These are phyloP conservation scores for Plectus sambesii DNA, from an alignment of 1,140 invertebrate genomes.

Conservation along the genomic window DNA sequence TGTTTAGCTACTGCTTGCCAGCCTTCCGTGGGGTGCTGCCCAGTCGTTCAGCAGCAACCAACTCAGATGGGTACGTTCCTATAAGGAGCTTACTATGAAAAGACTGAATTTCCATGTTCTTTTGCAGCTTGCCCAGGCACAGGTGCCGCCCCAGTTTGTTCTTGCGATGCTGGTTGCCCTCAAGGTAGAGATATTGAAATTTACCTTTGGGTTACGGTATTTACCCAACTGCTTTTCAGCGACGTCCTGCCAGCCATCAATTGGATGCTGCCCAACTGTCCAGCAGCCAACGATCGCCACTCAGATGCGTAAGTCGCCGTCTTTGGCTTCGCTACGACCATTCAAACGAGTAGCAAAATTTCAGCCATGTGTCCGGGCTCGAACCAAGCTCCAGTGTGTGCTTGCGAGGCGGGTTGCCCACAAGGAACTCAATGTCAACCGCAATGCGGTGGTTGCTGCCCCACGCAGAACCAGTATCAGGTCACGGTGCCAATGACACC, in stretches of 20 bases:
- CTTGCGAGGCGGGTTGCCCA: not conserved
- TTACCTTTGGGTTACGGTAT: too few relatives aligned
- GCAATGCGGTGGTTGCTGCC: constrained; percentile 23
- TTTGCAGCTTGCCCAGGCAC: constrained; percentile 17
- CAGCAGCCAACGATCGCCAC: constrained; percentile 11
- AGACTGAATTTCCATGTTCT: too few relatives aligned
- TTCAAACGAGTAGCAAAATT: not conserved
- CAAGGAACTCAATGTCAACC: too few relatives aligned
- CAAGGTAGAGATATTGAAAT: too few relatives aligned
- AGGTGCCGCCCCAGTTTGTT: not conserved
- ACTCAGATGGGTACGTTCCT: constrained; percentile 17
- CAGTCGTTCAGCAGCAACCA: constrained; percentile 6
- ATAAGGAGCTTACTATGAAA: constrained; percentile 8
- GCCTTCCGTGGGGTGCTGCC: constrained; percentile 18
- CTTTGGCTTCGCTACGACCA: constrained; percentile 5
- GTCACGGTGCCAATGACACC: too few relatives aligned
- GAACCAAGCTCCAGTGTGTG: not conserved
- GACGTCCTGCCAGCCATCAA: constrained; percentile 19
- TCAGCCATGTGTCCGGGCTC: constrained; percentile 14
- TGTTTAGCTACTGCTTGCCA: too few relatives aligned
- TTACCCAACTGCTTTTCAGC: too few relatives aligned
- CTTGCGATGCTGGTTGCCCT: not conserved
- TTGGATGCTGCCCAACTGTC: constrained; percentile 23
- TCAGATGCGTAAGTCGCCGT: constrained; percentile 23
- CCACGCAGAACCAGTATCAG: too few relatives aligned